phyloP scores from a whole-genome alignment of 2,888 invertebrate species.

The Lepidochitona cinerea region DNA sequence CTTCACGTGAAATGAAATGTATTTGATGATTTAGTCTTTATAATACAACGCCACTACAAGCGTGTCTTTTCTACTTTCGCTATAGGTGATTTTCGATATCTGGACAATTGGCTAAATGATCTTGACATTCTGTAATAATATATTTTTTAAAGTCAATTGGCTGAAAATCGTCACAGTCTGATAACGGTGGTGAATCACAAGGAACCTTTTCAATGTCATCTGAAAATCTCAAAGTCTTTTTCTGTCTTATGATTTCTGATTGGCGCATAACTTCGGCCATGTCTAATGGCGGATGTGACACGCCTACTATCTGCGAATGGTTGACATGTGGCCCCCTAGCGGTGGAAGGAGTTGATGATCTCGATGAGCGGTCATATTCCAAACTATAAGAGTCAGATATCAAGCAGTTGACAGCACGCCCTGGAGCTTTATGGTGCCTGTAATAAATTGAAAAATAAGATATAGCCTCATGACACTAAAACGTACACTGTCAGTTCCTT shows the following conservation, averaged over 20 bases:
- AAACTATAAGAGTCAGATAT: background rate
- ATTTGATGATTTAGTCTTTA: too few species aligned
- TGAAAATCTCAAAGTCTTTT: background rate
- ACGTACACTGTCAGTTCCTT: too few species aligned
- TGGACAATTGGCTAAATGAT: background rate
- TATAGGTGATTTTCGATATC: background rate
- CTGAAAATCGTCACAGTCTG: background rate
- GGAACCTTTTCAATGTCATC: background rate
- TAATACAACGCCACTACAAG: too few species aligned
- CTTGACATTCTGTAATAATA: background rate
- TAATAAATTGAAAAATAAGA: background rate
- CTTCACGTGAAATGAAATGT: too few species aligned
- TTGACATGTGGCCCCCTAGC: background rate
- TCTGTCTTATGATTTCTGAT: background rate
- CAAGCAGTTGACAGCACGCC: background rate
- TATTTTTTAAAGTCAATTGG: constrained; percentile 4
- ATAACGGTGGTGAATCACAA: background rate
- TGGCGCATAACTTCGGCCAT: background rate
- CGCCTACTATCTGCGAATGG: background rate
- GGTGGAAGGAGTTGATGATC: background rate
- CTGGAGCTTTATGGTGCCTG: background rate
- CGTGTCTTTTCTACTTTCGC: too few species aligned
- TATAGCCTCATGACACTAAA: too few species aligned
- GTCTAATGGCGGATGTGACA: background rate
- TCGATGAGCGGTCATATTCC: background rate